These are phyloP conservation scores for Ploceus nigricollis DNA, from an alignment of 2,113 vertebrate genomes.

Conservation along the genomic window DNA sequence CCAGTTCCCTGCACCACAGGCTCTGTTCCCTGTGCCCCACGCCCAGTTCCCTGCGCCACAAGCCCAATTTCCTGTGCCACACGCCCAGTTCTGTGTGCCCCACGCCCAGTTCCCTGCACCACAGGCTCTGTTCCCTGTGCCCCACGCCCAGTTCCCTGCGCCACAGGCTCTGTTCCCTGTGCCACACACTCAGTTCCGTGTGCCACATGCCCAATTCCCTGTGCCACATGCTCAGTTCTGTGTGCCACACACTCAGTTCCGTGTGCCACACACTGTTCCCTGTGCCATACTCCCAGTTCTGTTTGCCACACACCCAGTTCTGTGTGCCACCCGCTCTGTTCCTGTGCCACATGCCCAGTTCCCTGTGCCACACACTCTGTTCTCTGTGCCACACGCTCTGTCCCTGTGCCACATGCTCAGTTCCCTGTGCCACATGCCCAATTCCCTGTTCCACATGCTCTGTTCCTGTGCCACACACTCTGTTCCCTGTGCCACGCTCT, in stretches of 20 bases:
- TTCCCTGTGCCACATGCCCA: accelerated
- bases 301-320: background rate
- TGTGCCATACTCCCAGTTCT: background rate
- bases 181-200: accelerated
- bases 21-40: background rate
- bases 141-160: background rate
- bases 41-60: background rate
- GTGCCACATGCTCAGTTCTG: accelerated
- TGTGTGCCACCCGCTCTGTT: background rate
- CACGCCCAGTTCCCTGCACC: accelerated
- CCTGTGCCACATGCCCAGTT: background rate
- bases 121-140: background rate
- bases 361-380: background rate
- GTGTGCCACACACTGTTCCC: background rate
- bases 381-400: background rate
- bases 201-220: accelerated
- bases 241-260: accelerated
- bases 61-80: accelerated
- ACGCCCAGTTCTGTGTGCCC: background rate
- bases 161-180: background rate
- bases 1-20: too few species aligned
- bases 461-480: accelerated
- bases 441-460: accelerated
- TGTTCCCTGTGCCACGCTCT: accelerated
- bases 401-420: accelerated